phyloP scores from a whole-genome alignment of 2,113 vertebrate genomes.

The Pomatorhinus ruficollis region DNA sequence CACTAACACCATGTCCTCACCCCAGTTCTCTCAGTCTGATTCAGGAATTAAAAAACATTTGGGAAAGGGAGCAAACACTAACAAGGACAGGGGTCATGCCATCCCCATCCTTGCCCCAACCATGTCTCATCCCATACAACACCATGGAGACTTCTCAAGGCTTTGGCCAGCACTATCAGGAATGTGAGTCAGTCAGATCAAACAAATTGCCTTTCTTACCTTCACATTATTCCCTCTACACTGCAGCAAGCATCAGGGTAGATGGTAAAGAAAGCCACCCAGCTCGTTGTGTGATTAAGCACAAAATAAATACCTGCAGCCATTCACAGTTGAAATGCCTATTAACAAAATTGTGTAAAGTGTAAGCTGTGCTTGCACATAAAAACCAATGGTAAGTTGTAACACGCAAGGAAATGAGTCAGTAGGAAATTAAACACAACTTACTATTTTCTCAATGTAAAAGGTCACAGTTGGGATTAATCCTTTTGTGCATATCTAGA shows the following conservation, averaged over 20 bases:
- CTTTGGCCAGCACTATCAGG: not conserved
- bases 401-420: conserved; percentile 14
- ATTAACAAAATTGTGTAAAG: not conserved
- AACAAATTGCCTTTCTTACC: not conserved
- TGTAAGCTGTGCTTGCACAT: not conserved
- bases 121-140: not conserved
- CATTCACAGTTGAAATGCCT: not conserved
- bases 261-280: not conserved
- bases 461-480: not conserved
- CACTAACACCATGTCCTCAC: not conserved
- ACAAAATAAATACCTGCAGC: not conserved
- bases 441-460: not conserved
- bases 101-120: not conserved
- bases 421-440: conserved; percentile 5
- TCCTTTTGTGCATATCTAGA: not conserved
- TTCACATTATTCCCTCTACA: not conserved
- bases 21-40: not conserved
- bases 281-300: not conserved
- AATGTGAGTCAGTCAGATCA: not conserved
- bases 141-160: not conserved
- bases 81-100: not conserved
- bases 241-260: accelerated
- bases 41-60: not conserved
- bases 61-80: not conserved
- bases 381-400: not conserved